These are phyloP conservation scores for Bufotes viridis DNA, from an alignment of 2,797 vertebrate species.

Conservation along the genomic window DNA sequence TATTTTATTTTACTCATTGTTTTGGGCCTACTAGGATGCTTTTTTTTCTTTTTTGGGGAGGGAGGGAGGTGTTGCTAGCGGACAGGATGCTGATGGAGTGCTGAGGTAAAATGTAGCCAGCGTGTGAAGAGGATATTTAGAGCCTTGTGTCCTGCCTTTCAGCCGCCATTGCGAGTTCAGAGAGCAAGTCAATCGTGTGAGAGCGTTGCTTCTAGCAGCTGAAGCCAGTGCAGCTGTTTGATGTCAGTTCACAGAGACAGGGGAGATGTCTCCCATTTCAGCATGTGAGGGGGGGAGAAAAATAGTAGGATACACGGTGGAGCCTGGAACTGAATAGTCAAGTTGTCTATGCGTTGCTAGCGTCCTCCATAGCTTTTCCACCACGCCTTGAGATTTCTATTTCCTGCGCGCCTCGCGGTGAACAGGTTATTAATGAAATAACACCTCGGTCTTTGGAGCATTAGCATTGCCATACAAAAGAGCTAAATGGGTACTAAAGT, in stretches of 20 bases:
- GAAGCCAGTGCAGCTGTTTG: conserved; percentile 74
- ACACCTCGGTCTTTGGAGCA: conserved; percentile 16
- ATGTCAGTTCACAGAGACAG: conserved; percentile 70
- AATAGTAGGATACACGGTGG: conserved; percentile 67
- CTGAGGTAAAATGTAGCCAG: neutral
- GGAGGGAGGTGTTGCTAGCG: neutral
- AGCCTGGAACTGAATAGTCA: conserved; percentile 46
- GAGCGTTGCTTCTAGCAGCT: conserved; percentile 66
- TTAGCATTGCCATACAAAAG: conserved; percentile 7
- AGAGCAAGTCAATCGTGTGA: neutral
- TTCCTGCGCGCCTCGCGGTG: neutral
- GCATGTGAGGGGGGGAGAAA: conserved; percentile 60
- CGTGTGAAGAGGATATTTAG: neutral
- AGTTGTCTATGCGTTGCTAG: neutral
- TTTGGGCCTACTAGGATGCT: neutral
- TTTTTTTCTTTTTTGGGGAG: neutral
- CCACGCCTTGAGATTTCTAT: neutral
- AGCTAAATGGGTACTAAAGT: conserved; percentile 48
- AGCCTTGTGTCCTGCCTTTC: conserved; percentile 15
- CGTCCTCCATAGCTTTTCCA: neutral
- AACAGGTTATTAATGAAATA: conserved; percentile 23
- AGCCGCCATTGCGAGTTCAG: conserved; percentile 14
- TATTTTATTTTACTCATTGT: too few relatives aligned
- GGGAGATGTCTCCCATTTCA: conserved; percentile 66
- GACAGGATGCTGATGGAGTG: neutral